Evolutionary conservation across 92 coral and sea anemone species (phyloP).

Genomic region (Epizoanthus stellaris): DNA sequence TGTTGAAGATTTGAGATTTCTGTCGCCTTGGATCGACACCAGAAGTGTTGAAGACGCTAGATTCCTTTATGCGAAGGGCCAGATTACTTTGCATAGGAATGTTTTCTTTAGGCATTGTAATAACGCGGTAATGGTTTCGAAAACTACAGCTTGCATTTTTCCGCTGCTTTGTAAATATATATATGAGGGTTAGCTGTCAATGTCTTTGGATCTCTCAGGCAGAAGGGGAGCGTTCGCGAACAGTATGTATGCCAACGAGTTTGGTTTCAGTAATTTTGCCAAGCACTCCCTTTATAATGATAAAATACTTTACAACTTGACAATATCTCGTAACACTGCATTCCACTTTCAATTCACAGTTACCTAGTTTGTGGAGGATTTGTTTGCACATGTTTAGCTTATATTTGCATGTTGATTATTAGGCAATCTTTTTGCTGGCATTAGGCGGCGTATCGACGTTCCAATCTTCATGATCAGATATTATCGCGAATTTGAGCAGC

Average conservation of each 20-base stretch:
- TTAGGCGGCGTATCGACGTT: constrained; percentile 38
- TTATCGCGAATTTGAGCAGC: constrained; percentile 46
- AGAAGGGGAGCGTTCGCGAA: constrained; percentile 37
- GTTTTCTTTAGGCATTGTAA: constrained; percentile 39
- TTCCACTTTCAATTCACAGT: constrained; percentile 20
- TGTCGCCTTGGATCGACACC: not conserved
- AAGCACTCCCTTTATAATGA: constrained; percentile 18
- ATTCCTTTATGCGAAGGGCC: constrained; percentile 9
- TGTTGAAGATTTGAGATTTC: constrained; percentile 7
- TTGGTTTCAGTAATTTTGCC: constrained; percentile 5
- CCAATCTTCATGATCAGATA: constrained; percentile 21
- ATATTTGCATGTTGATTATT: constrained; percentile 27
- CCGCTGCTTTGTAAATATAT: constrained; percentile 42
- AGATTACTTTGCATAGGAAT: constrained; percentile 27
- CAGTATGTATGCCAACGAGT: constrained; percentile 9
- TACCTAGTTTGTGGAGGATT: not conserved
- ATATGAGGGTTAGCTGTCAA: constrained; percentile 36
- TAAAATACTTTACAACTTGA: not conserved
- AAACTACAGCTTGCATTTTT: constrained; percentile 31
- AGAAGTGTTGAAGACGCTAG: constrained; percentile 8
- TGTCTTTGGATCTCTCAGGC: constrained; percentile 1
- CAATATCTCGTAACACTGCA: constrained; percentile 19
- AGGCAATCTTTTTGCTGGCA: constrained; percentile 23
- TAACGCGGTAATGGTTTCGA: constrained; percentile 42
- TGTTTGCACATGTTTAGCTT: constrained; percentile 13